phyloP scores from a whole-genome alignment of 2,888 invertebrate genomes.

The Eurois occulta region DNA sequence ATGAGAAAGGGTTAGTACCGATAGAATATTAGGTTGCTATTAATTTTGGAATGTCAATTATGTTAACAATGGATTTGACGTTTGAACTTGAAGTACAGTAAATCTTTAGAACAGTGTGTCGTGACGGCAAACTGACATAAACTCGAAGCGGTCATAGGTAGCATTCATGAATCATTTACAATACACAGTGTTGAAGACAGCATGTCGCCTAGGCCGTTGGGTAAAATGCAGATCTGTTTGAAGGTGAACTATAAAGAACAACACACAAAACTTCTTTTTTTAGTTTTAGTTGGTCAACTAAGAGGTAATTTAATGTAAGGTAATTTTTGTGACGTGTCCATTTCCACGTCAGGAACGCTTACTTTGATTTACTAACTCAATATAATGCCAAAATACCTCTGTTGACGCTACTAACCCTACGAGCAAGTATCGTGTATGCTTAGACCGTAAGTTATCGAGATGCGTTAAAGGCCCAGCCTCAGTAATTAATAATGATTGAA shows the following conservation, averaged over 20 bases:
- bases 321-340: background rate
- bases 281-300: background rate
- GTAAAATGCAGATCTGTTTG: background rate
- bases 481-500: constrained; percentile 73
- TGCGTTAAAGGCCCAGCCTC: constrained; percentile 69
- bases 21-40: constrained; percentile 68
- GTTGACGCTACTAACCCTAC: constrained; percentile 66
- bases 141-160: background rate
- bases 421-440: constrained; percentile 66
- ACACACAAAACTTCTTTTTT: background rate
- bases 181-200: background rate
- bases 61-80: constrained; percentile 50
- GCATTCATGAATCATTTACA: background rate
- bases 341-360: no score
- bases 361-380: constrained; percentile 3
- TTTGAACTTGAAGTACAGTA: constrained; percentile 26
- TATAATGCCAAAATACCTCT: constrained; percentile 36
- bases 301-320: background rate
- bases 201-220: background rate
- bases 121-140: constrained; percentile 23
- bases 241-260: background rate
- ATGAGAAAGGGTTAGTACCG: constrained; percentile 79
- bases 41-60: constrained; percentile 61
- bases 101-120: constrained; percentile 12
- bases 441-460: constrained; percentile 71